Conservation (phyloP, 2,888 invertebrate genomes). For the Amphipoea lucens region DNA sequence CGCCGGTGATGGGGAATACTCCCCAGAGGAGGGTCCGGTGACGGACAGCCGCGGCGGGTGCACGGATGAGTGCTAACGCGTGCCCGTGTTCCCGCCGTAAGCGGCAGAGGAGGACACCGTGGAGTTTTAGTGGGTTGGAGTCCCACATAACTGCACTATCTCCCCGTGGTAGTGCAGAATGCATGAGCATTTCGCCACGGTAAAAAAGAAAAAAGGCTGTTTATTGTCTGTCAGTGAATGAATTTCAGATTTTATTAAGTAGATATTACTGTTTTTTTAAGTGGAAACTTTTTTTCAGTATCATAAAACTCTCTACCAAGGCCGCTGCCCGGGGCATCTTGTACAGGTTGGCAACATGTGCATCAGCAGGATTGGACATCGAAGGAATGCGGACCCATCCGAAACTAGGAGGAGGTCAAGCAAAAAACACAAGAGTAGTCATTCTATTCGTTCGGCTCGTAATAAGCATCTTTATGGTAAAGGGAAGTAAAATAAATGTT, state of each 20-base stretch:
- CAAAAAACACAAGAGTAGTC: background rate
- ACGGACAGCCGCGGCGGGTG: no score
- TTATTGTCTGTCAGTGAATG: background rate
- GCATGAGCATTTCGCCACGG: no score
- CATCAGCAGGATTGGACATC: conserved; percentile 51
- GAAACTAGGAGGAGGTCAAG: conserved; percentile 5
- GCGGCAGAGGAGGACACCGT: no score
- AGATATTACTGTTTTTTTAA: background rate
- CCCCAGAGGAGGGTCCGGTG: no score
- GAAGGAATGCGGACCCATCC: background rate
- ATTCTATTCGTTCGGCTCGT: conserved; percentile 25
- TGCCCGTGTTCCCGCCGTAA: no score
- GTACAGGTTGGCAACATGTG: conserved; percentile 68
- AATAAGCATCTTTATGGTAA: conserved; percentile 29
- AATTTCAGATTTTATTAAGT: background rate
- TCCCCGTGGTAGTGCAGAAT: no score
- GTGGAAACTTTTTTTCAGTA: conserved; percentile 69
- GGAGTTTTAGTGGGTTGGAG: no score
- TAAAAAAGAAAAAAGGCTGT: no score
- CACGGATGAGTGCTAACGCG: no score
- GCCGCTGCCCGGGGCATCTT: conserved; percentile 64
- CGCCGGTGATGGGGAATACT: no score
- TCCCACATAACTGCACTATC: no score
- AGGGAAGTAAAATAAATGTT: background rate
- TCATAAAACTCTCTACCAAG: conserved; percentile 65